phyloP scores from a whole-genome alignment of 2,797 vertebrate genomes.

The Gobionotothen gibberifrons region DNA sequence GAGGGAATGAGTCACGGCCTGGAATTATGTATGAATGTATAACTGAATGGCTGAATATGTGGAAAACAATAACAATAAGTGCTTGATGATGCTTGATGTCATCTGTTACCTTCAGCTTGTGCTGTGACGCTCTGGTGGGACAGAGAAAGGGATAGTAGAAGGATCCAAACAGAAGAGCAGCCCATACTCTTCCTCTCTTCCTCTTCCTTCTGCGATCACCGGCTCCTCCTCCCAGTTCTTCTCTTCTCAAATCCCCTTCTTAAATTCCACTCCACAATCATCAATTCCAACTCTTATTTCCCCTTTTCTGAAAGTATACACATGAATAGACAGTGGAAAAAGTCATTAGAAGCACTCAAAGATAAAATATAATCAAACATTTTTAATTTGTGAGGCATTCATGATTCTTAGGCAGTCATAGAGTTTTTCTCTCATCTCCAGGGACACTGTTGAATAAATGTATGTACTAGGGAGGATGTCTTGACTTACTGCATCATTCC shows the following conservation, averaged over 20 bases:
- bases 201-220: constrained; percentile 59
- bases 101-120: constrained; percentile 82
- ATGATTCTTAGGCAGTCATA: constrained; percentile 1
- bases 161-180: constrained; percentile 72
- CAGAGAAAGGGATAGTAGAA: constrained; percentile 78
- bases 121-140: constrained; percentile 66
- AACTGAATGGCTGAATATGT: not conserved
- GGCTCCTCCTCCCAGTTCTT: constrained; percentile 44
- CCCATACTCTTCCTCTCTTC: constrained; percentile 77
- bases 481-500: not conserved
- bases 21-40: constrained; percentile 7
- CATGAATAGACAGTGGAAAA: constrained; percentile 36
- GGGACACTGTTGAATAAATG: constrained; percentile 5
- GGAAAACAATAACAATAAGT: not conserved
- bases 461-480: not conserved
- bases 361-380: constrained; percentile 46
- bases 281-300: constrained; percentile 63
- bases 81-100: not conserved
- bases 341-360: constrained; percentile 50
- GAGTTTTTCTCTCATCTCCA: constrained; percentile 11
- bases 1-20: not conserved
- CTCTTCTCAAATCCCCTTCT: constrained; percentile 50
- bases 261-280: constrained; percentile 64
- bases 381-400: constrained; percentile 41
- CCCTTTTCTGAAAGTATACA: constrained; percentile 73